A percentile compares a stretch with the other conserved stretches of the same genome.
phyloP scores from a whole-genome alignment of 2,113 vertebrate genomes.

The Dinomys branickii region DNA sequence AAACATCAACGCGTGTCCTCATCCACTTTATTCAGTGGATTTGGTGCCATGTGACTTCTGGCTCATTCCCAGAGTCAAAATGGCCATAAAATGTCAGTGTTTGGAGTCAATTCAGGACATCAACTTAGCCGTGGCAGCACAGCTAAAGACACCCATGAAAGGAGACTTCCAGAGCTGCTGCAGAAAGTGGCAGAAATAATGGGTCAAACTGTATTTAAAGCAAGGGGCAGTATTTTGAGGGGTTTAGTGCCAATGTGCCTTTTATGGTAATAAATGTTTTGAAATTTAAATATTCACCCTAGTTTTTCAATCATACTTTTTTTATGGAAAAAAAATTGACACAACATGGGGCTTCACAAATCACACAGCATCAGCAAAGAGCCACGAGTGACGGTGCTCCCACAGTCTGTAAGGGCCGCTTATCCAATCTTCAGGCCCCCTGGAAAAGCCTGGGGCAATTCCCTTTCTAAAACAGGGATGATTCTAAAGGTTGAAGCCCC shows the following conservation, averaged over 20 bases:
- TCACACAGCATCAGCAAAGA: accelerated
- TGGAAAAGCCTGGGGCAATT: accelerated
- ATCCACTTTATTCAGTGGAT: neutral
- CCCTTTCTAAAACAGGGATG: accelerated
- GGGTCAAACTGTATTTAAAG: neutral
- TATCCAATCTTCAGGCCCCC: neutral
- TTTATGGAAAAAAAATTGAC: neutral
- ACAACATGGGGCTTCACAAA: too few species aligned
- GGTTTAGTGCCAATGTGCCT: neutral
- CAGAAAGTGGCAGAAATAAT: neutral
- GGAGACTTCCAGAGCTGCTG: neutral
- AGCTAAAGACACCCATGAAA: neutral
- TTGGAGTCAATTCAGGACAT: neutral
- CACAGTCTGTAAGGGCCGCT: accelerated
- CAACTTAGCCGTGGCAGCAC: neutral
- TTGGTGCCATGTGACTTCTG: neutral
- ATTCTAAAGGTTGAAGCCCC: neutral
- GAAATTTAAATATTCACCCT: neutral
- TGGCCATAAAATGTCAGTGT: neutral
- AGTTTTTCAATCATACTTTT: neutral
- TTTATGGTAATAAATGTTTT: neutral
- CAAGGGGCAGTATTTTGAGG: neutral
- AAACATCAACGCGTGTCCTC: neutral
- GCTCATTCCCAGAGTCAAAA: neutral
- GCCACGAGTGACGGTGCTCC: accelerated